Conservation (phyloP, 2,797 vertebrate species). For the Thalassophryne amazonica region DNA sequence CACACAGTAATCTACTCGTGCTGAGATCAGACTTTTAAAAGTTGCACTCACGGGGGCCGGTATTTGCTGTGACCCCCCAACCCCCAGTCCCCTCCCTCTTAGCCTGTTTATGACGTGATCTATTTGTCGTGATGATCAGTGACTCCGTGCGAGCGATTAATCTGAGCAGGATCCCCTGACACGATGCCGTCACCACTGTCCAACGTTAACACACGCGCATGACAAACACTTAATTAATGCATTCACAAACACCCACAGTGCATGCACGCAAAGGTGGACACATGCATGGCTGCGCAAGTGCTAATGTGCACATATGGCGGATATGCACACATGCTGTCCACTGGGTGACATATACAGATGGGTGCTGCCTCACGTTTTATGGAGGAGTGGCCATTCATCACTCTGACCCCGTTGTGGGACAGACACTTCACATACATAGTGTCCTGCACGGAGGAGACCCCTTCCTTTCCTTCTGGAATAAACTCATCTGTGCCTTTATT, state of each 20-base stretch:
- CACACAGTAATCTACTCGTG: not conserved
- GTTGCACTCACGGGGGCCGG: conserved; percentile 7
- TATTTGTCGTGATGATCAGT: conserved; percentile 54
- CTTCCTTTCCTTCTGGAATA: conserved; percentile 1
- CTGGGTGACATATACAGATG: conserved; percentile 43
- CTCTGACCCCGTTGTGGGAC: conserved; percentile 64
- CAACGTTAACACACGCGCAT: not conserved
- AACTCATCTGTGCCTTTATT: conserved; percentile 30
- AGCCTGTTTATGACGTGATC: conserved; percentile 50
- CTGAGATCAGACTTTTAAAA: conserved; percentile 18
- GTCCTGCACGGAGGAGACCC: conserved; percentile 3
- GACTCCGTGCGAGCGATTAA: conserved; percentile 29
- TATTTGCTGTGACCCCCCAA: too few species aligned
- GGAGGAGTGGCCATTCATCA: conserved; percentile 64
- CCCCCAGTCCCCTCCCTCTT: not conserved
- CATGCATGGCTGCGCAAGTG: not conserved
- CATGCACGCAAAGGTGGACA: not conserved
- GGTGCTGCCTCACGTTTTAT: conserved; percentile 20
- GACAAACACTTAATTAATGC: not conserved
- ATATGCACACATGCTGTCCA: conserved; percentile 8
- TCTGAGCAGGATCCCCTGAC: conserved; percentile 33
- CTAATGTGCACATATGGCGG: not conserved
- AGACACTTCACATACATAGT: conserved; percentile 30
- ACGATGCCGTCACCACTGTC: conserved; percentile 27
- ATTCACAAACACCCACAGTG: not conserved